Base-by-base conservation (phyloP, 2,888 invertebrate genomes). In the Coecobrya sp. region DNA sequence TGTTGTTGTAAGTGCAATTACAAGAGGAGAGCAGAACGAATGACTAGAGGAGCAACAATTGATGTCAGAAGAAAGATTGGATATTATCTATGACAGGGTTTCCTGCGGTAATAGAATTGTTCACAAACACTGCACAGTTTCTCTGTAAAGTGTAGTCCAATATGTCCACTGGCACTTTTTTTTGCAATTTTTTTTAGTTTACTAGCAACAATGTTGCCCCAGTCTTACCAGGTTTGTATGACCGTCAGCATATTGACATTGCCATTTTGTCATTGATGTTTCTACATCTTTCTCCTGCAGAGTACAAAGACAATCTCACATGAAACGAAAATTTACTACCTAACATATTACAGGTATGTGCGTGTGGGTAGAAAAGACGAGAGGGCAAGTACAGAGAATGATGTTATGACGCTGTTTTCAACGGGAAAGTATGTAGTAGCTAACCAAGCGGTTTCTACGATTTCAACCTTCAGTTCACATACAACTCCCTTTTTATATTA, bases 371-470 rank as follows among this genome's bases (percentile, higher is more conserved):
- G 22, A n/a, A 70, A 65, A 11, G 65, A 27, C 5, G 22, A 0
- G 30, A 8, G n/a, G 3, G 36, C 30, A 70, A 70, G 0, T 3
- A 70, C 0, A 36, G 7, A 36, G 36, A n/a, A 45, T 42, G 25
- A 76, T 42, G 42, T 16, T 73, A 19, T 73, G n/a, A 13, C 49
- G n/a, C 25, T 25, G 45, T 22, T 76, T 49, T 76, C 49, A 76
- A 76, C 22, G 13, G 49, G 0, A 1, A 49, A 10, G n/a, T n/a
- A n/a, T n/a, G n/a, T n/a, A 76, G 5, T 16, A 76, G 45, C 25
- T 73, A 73, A 76, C 49, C 22, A 49, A 76, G 76, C 49, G 76
- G 49, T 76, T 76, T 76, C 27, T 25, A 22, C 76, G 49, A 76
- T 76, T 76, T 76, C 73, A 73, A 19, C 10, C 49, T 45, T 45